Base-by-base conservation (phyloP, 1,140 invertebrate species). In the Drosophila obscura region DNA sequence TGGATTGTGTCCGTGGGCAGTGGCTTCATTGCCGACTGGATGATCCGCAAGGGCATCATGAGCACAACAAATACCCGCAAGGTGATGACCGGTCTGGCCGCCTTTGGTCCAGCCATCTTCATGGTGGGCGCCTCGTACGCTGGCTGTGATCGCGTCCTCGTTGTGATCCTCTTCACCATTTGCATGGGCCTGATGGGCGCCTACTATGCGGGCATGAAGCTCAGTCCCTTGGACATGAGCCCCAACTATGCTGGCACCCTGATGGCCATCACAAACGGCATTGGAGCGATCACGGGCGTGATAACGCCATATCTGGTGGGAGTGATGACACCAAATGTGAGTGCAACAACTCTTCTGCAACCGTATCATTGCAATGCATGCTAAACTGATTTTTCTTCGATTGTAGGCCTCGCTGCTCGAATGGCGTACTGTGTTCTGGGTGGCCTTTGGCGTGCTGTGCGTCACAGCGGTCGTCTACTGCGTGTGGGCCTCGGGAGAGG, bases 381-480 rank as follows among this genome's bases (percentile, higher is more conserved):
- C 4, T 15, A 16, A 16, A 41, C 28, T 35, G 9, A 28, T 24
- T 31, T 43, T 26, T 6, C 9, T 8, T 41, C 0, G 1, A 16
- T 83, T 76, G n/a, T 92, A 97, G 96, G 94, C 95, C 81, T 94
- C 94, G 5, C 79, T 95, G n/a, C 91, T 93, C 6, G 94, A 97
- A 92, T 98, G 97, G 97, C 93, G 96, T 59, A 90, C 94, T 4
- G 96, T 97, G 1, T 97, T 97, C 88, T 97, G 96, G 95, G 95
- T 97, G 62, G 94, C 95, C 0, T 93, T 96, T 31, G 95, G 90
- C 0, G 83, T 87, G 0, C 96, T 97, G 73, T 92, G 94, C 7
- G 84, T 95, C 11, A 96, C 96, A 0, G 96, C 96, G 64, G 69
- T 96, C 5, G 85, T 97, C 5, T 98, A 96, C 81, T 92, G 95